Conservation (phyloP, 2,113 vertebrate genomes). For the Lophotis ruficrista region DNA sequence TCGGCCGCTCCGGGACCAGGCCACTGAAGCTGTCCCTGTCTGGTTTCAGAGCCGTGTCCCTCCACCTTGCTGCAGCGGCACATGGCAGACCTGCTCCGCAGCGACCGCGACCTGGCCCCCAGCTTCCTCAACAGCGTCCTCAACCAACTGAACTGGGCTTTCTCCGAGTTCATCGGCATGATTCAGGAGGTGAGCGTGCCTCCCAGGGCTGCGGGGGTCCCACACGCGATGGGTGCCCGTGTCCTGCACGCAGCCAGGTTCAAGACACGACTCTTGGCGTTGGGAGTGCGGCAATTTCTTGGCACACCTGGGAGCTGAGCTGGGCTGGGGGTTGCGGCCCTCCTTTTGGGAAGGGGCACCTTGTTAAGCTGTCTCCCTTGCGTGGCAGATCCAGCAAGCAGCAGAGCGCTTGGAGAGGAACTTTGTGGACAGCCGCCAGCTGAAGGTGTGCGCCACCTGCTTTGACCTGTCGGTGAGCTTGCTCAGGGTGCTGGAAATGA, state of each 20-base stretch:
- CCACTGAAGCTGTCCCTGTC: background rate
- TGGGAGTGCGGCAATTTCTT: background rate
- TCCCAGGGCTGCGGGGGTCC: fast-evolving
- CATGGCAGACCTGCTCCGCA: slow-evolving; percentile 91
- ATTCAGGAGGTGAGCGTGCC: slow-evolving; percentile 91
- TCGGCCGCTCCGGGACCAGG: fast-evolving
- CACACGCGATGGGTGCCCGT: fast-evolving
- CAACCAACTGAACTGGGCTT: slow-evolving; percentile 99
- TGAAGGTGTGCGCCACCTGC: slow-evolving; percentile 98
- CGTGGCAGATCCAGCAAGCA: slow-evolving; percentile 93
- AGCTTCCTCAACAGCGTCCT: slow-evolving; percentile 99
- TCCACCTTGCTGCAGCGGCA: slow-evolving; percentile 93
- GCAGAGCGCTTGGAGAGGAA: slow-evolving; percentile 95
- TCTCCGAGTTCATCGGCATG: slow-evolving; percentile 99
- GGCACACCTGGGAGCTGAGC: fast-evolving
- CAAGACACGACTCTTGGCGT: background rate
- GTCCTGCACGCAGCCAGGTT: fast-evolving
- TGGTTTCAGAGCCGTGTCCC: slow-evolving; percentile 91
- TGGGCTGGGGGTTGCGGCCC: fast-evolving
- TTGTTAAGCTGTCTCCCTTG: background rate
- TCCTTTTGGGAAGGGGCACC: background rate
- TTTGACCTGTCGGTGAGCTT: slow-evolving; percentile 97
- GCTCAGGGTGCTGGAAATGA: slow-evolving; percentile 97
- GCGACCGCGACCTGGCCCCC: slow-evolving; percentile 91
- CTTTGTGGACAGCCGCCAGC: slow-evolving; percentile 96